phyloP scores from a whole-genome alignment of 2,888 invertebrate genomes.

The Tinea semifulvella region DNA sequence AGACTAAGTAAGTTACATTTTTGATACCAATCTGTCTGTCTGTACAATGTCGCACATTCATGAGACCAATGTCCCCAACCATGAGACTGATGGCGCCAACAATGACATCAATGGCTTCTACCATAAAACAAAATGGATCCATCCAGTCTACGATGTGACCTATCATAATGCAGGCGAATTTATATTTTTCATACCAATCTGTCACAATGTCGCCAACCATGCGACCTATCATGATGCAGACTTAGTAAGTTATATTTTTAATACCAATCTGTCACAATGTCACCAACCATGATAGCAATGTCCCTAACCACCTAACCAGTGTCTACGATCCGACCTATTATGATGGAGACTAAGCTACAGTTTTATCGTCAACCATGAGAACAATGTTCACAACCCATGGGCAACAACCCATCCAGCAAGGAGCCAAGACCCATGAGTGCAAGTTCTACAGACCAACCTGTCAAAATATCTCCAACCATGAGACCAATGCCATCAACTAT shows the following conservation, averaged over 20 bases:
- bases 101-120: background rate
- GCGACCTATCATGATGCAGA: conserved; percentile 18
- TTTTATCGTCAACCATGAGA: conserved; percentile 27
- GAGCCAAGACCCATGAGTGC: conserved; percentile 20
- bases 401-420: conserved; percentile 24
- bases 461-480: conserved; percentile 24
- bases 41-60: conserved; percentile 24
- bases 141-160: background rate
- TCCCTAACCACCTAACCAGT: background rate
- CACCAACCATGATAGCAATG: conserved; percentile 23
- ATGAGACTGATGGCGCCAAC: background rate
- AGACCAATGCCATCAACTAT: conserved; percentile 17
- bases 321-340: conserved; percentile 20
- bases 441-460: conserved; percentile 27
- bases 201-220: conserved; percentile 25
- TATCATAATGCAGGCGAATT: conserved; percentile 1
- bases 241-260: conserved; percentile 20
- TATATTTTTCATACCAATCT: conserved; percentile 26
- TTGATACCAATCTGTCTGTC: conserved; percentile 24
- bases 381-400: too few species aligned
- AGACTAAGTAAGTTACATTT: conserved; percentile 22
- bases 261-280: conserved; percentile 25
- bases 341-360: background rate
- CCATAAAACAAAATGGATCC: conserved; percentile 1
- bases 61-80: conserved; percentile 19